phyloP scores from a whole-genome alignment of 2,888 invertebrate species.

The Hemaris fuciformis region DNA sequence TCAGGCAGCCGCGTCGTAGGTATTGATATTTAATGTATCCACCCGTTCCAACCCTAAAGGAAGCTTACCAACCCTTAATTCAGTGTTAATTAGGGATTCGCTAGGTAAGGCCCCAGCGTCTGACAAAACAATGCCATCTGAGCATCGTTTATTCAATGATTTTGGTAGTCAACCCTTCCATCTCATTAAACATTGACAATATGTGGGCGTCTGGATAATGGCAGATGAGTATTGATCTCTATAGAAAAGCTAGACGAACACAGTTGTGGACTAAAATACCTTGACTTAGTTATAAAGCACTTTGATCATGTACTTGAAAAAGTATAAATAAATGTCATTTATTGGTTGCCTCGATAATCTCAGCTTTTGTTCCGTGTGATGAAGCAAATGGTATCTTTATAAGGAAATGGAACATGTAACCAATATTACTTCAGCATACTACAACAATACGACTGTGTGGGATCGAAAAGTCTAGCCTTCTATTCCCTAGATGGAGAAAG shows the following conservation, averaged over 20 bases:
- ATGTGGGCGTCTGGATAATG: conserved; percentile 17
- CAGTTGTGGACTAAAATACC: neutral
- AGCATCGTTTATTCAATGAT: conserved; percentile 17
- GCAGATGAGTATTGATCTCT: conserved; percentile 5
- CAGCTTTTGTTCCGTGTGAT: too few species aligned
- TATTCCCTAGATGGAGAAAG: too few species aligned
- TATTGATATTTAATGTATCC: conserved; percentile 1
- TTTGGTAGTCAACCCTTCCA: conserved; percentile 40
- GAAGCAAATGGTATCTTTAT: too few species aligned
- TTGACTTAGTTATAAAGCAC: neutral
- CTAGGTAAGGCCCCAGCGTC: conserved; percentile 16
- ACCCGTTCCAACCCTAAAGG: conserved; percentile 17
- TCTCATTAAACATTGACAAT: conserved; percentile 53
- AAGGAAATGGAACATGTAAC: too few species aligned
- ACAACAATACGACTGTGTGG: too few species aligned
- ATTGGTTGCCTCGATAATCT: neutral
- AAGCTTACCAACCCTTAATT: conserved; percentile 28
- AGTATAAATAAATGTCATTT: neutral
- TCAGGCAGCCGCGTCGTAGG: neutral
- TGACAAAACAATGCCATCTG: conserved; percentile 40
- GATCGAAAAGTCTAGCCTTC: too few species aligned
- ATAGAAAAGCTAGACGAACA: neutral
- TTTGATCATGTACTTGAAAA: neutral
- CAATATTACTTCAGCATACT: too few species aligned
- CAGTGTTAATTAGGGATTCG: conserved; percentile 37